Conservation (phyloP, 2,888 invertebrate species). For the Chalcosyrphus nemorum region DNA sequence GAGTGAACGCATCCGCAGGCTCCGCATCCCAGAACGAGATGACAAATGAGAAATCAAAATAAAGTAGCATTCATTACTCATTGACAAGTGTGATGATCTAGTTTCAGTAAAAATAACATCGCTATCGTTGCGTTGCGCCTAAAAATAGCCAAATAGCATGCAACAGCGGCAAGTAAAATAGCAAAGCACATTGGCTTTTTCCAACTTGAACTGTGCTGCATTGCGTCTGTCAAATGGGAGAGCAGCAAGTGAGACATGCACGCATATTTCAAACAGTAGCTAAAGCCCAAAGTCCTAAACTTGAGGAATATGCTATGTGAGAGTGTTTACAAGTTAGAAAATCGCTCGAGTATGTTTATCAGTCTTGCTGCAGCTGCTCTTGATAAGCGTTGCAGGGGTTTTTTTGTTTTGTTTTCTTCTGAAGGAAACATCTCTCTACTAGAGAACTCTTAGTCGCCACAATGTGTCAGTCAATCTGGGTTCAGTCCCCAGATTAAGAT, state of each 20-base stretch:
- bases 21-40: neutral
- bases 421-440: neutral
- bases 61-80: conserved; percentile 51
- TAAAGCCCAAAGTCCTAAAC: conserved; percentile 28
- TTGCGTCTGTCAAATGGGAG: neutral
- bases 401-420: neutral
- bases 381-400: conserved; percentile 5
- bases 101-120: conserved; percentile 62
- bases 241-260: neutral
- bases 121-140: conserved; percentile 51
- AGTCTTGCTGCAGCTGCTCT: conserved; percentile 1
- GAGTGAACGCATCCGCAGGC: neutral
- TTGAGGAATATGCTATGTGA: too few species aligned
- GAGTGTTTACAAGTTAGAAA: too few species aligned
- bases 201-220: neutral
- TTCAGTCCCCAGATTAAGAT: conserved; percentile 17
- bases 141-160: conserved; percentile 54
- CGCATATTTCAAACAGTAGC: conserved; percentile 7
- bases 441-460: neutral
- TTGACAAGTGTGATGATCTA: conserved; percentile 68
- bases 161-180: conserved; percentile 2
- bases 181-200: conserved; percentile 24
- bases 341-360: too few species aligned
- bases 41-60: conserved; percentile 24
- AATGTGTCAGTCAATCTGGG: conserved; percentile 19